These are phyloP conservation scores for Nyctibius bracteatus DNA, from an alignment of 2,113 vertebrate genomes.

Conservation along the genomic window DNA sequence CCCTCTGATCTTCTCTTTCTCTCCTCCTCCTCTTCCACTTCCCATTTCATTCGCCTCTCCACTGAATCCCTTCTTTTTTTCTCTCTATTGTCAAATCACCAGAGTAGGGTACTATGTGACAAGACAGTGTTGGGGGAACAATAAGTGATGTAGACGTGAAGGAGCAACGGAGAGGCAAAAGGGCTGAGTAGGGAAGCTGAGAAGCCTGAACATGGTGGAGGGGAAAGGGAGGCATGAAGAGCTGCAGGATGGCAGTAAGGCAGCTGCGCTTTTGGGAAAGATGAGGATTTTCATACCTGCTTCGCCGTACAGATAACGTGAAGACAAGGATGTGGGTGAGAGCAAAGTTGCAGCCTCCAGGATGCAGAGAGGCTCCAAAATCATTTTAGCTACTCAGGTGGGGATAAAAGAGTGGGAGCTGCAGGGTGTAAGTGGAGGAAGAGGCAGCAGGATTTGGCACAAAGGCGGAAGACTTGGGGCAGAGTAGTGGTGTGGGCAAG, in stretches of 20 bases:
- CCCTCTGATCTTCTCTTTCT: constrained; percentile 35
- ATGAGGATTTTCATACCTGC: background rate
- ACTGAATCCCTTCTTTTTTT: constrained; percentile 5
- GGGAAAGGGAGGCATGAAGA: background rate
- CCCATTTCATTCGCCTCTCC: background rate
- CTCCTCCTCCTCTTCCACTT: constrained; percentile 33
- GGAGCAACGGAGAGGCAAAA: constrained; percentile 7
- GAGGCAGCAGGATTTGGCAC: background rate
- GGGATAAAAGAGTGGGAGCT: background rate
- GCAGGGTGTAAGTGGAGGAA: background rate
- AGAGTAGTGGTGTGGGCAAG: background rate
- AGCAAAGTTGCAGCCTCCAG: background rate
- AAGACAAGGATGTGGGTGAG: background rate
- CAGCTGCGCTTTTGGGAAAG: background rate
- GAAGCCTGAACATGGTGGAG: background rate
- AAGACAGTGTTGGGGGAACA: background rate
- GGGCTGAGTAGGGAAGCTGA: background rate
- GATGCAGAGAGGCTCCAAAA: background rate
- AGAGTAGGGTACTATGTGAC: background rate
- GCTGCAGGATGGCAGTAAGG: background rate
- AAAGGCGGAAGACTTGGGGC: background rate
- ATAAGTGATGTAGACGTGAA: background rate
- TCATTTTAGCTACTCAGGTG: background rate
- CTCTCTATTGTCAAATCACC: constrained; percentile 35
- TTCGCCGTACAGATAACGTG: background rate